Conservation (phyloP, 1,140 invertebrate species). For the Drosophila bipectinata region DNA sequence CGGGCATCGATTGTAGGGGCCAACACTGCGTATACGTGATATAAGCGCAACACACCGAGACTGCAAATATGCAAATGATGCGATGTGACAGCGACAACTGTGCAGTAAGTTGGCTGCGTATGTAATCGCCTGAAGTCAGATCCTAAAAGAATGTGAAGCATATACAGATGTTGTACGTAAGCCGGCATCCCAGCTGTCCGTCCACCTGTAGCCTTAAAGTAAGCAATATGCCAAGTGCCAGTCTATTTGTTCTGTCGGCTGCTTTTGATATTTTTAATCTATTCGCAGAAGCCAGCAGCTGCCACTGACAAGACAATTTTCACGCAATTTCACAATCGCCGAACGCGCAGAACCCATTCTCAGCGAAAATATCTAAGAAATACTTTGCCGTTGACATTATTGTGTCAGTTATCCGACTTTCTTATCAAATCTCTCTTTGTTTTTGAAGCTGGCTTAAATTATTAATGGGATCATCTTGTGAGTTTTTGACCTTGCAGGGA, state of each 20-base stretch:
- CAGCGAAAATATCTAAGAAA: conserved; percentile 18
- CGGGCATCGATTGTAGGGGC: conserved; percentile 32
- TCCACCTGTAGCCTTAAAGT: conserved; percentile 57
- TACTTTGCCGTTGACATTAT: conserved; percentile 56
- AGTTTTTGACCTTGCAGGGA: conserved; percentile 23
- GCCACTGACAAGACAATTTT: conserved; percentile 64
- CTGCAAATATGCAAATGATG: conserved; percentile 69
- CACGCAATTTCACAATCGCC: conserved; percentile 61
- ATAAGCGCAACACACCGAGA: conserved; percentile 47
- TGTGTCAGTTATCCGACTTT: conserved; percentile 39
- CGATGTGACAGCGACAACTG: conserved; percentile 42
- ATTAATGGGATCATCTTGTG: conserved; percentile 9
- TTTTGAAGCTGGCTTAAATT: conserved; percentile 9
- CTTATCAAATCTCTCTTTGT: conserved; percentile 27
- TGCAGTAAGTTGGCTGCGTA: conserved; percentile 16
- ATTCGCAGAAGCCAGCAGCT: conserved; percentile 45
- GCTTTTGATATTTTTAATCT: conserved; percentile 77
- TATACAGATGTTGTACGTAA: not conserved
- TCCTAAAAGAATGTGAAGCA: conserved; percentile 7
- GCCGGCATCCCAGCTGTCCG: conserved; percentile 24
- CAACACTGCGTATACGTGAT: conserved; percentile 53
- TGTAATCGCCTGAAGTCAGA: conserved; percentile 33
- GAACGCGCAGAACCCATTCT: not conserved
- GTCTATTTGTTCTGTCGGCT: conserved; percentile 24
- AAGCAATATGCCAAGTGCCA: conserved; percentile 36